Percentiles rank a stretch among this genome's conserved stretches.
Conservation (phyloP, 1,140 invertebrate species). For the Panagrolaimus sp. region DNA sequence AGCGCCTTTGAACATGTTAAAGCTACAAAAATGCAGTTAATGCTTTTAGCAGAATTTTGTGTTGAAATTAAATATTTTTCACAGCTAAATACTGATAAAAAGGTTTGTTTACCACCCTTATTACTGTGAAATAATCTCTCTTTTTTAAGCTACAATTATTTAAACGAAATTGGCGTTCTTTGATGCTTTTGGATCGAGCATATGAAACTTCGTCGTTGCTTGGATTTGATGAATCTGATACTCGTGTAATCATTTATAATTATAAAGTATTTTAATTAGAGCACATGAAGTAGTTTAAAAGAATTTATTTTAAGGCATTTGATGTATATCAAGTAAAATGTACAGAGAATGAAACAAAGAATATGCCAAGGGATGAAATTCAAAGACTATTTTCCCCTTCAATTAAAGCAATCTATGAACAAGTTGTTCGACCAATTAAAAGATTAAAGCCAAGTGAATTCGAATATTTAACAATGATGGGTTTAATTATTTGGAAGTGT, state of each 20-base stretch:
- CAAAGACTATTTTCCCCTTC: background rate
- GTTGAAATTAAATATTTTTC: background rate
- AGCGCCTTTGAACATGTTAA: background rate
- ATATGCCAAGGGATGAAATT: background rate
- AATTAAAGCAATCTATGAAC: background rate
- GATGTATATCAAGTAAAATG: constrained; percentile 4
- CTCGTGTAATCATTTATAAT: background rate
- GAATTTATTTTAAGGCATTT: background rate
- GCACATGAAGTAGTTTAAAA: background rate
- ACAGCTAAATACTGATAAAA: constrained; percentile 1
- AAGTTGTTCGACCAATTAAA: constrained; percentile 1
- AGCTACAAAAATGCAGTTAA: constrained; percentile 1
- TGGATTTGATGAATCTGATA: background rate
- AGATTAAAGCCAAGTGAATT: background rate
- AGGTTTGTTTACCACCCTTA: background rate
- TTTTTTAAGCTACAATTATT: background rate
- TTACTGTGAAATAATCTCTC: background rate
- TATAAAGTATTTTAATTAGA: background rate
- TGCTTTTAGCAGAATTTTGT: background rate
- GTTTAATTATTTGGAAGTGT: background rate
- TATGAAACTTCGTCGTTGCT: background rate
- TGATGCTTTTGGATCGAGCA: constrained; percentile 9
- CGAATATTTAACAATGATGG: constrained; percentile 1
- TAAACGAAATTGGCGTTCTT: background rate
- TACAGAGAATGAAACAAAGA: background rate